Evolutionary conservation across 2,888 invertebrate genomes (phyloP), one percentile per base, ranked within the genome.

Genomic region (Ophion costatus): DNA sequence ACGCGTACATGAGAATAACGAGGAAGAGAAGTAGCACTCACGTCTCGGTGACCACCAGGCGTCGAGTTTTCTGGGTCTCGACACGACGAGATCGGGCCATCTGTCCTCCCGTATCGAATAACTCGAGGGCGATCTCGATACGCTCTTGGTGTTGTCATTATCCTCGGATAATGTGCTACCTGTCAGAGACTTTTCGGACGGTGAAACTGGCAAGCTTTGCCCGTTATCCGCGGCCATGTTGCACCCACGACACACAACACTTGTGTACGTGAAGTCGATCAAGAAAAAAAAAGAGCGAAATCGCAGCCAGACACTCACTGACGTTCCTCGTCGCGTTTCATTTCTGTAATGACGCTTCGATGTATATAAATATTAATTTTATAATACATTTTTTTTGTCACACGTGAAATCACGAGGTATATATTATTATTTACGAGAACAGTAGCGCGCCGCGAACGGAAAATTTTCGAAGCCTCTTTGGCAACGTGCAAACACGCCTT

Each of bases 91-190:
- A 84, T 94, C 93, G 11, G 94, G 93, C 94, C 94, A 94, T 82
- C 91, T 93, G 87, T 94, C 95, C 87, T 95, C 95, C 87, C 94
- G 92, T 64, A 95, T 93, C n/a, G 95, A 95, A 77, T 95, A 94
- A 82, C 95, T 92, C 59, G 95, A 95, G 11, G 95, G 95, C 38
- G 95, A 95, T 90, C 95, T 94, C 74, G 95, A 95, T 80, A 93
- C 92, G 90, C 91, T 94, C 91, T 85, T 85, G 33, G 82, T 80
- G 29, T 94, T 79, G n/a, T 94, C 93, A 87, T 92, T 93, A 71
- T 94, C 94, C 86, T 95, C 95, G 61, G 95, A 94, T 61, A 94
- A 91, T 86, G 94, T 93, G 85, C 93, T 93, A 86, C 91, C 90
- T 82, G 92, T 91, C 79, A 93, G 89, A 64, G 93, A 93, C 87